These are phyloP conservation scores for Cliona cf. orientalis DNA, from an alignment of 37 sponge, comb jelly and placozoan genomes.

Conservation along the genomic window DNA sequence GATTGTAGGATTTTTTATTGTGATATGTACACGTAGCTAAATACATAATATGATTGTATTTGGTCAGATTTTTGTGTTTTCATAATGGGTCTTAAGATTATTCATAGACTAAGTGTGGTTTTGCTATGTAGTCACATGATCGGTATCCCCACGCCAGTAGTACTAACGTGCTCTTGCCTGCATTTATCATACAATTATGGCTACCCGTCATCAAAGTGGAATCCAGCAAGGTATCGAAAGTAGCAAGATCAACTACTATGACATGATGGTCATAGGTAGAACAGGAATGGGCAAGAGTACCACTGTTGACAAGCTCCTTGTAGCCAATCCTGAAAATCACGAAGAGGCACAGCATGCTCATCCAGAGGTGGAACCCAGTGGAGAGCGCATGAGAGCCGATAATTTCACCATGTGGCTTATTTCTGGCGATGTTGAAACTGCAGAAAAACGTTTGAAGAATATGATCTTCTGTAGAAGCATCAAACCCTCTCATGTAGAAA, in stretches of 20 bases:
- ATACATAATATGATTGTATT: too few relatives aligned
- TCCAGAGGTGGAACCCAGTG: background rate
- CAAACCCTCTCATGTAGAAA: background rate
- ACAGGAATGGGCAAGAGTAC: constrained; percentile 56
- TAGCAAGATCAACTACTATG: constrained; percentile 2
- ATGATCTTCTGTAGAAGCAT: background rate
- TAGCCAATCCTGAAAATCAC: background rate
- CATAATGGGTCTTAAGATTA: too few relatives aligned
- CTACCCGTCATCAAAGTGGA: too few relatives aligned
- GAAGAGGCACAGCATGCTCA: background rate
- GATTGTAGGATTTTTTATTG: too few relatives aligned
- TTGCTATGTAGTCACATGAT: too few relatives aligned
- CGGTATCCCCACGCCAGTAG: too few relatives aligned
- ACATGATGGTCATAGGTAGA: constrained; percentile 38
- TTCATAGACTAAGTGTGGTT: too few relatives aligned
- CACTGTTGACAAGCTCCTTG: constrained; percentile 40
- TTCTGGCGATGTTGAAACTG: background rate
- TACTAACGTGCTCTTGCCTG: too few relatives aligned
- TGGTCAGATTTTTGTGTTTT: too few relatives aligned
- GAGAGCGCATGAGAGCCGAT: background rate
- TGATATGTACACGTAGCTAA: too few relatives aligned
- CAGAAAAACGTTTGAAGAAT: background rate
- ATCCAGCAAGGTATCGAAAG: background rate
- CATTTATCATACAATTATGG: too few relatives aligned
- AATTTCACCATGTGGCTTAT: constrained; percentile 25